Base-by-base conservation (phyloP, 2,113 vertebrate genomes). In the Chaetura pelagica region DNA sequence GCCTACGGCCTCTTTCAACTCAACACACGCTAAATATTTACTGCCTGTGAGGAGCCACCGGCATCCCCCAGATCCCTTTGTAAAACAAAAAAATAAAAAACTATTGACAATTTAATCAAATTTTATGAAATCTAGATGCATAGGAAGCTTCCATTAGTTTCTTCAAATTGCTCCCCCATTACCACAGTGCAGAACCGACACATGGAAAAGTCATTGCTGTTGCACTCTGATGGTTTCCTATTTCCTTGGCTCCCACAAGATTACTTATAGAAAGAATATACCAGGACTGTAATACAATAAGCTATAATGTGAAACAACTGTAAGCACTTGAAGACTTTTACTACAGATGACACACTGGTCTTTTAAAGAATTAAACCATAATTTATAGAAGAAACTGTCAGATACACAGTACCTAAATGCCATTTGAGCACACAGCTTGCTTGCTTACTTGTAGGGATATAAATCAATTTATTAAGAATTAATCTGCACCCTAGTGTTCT, bases 391-490 rank as follows among this genome's bases (percentile, higher is more conserved):
- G 83, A 73, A 96, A 63, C 79, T 73, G 61, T 96, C 72, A 95
- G 59, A 94, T 89, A 66, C 68, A 63, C 7, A 34, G 78, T 62
- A 71, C 73, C 49, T 95, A 94, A 97, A 96, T 87, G 94, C 85
- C 51, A 66, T 82, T 54, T 81, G 89, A 93, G 58, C 92, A 72
- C 78, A 94, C 77, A 89, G 81, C 94, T 93, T 84, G 67, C 81
- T 92, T 84, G 69, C 81, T 96, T 88, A 84, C 87, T 97, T 97
- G 93, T 93, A 95, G 95, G 91, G 96, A 89, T 95, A 98, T 97
- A 87, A 92, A 98, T 98, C 96, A 97, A 97, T 97, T 97, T 97
- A 97, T 97, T 98, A 96, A 94, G 94, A 96, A 97, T 96, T 92
- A 97, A 97, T 97, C 91, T 97, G 87, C 95, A 97, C 96, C 92